Conservation (phyloP, 2,797 vertebrate species). For the Etheostoma perlongum region DNA sequence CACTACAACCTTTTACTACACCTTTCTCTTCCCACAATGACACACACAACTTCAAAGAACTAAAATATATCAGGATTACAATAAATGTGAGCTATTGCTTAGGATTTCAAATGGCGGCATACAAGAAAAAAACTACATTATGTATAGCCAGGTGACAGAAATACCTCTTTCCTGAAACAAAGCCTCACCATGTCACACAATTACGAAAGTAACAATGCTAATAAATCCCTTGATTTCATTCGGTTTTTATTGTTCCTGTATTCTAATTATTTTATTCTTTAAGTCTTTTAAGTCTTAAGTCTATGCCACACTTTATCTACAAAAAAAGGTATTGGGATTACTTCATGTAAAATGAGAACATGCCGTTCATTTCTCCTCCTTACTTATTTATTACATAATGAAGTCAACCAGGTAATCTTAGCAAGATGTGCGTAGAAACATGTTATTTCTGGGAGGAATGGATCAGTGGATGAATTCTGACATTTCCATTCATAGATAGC, state of each 20-base stretch:
- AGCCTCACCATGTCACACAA: not conserved
- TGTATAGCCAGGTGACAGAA: conserved; percentile 4
- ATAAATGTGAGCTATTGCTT: conserved; percentile 11
- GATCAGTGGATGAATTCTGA: conserved; percentile 69
- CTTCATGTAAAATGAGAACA: conserved; percentile 7
- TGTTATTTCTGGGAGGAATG: conserved; percentile 25
- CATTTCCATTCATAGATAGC: conserved; percentile 85
- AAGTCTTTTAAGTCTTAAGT: not conserved
- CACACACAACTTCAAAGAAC: not conserved
- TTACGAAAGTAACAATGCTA: too few relatives aligned
- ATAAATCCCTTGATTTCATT: not conserved
- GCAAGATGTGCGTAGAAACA: conserved; percentile 17
- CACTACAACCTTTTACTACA: not conserved
- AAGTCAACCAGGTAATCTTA: conserved; percentile 36
- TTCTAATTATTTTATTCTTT: not conserved
- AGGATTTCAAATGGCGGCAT: not conserved
- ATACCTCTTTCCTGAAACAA: conserved; percentile 11
- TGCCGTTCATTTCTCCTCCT: conserved; percentile 22
- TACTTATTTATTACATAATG: conserved; percentile 7
- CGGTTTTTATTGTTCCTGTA: not conserved
- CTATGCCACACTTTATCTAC: not conserved
- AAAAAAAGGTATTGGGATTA: conserved; percentile 1
- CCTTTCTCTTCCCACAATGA: not conserved
- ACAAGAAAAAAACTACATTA: conserved; percentile 8
- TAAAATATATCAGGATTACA: conserved; percentile 20